Percentiles rank a stretch among this genome's conserved stretches.
phyloP scores from a whole-genome alignment of 2,113 vertebrate species.

The Percina caprodes region DNA sequence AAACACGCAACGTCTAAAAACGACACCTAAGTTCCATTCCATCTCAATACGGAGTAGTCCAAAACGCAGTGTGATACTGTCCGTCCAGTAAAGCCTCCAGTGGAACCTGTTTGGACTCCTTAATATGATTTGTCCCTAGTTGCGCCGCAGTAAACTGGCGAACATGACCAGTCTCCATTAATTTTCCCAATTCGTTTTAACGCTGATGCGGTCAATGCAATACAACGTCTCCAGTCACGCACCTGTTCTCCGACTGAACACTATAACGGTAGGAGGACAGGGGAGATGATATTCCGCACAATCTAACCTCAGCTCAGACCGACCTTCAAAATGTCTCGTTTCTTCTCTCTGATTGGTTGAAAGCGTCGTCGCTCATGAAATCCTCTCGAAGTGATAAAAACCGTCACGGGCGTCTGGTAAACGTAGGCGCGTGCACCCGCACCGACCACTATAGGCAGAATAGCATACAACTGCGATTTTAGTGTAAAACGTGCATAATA shows the following conservation, averaged over 20 bases:
- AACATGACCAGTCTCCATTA: background rate
- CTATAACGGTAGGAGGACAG: constrained; percentile 37
- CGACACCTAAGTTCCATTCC: constrained; percentile 57
- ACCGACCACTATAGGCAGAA: background rate
- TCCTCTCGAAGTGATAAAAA: constrained; percentile 19
- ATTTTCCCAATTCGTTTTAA: background rate
- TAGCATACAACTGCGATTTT: background rate
- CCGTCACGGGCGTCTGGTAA: constrained; percentile 57
- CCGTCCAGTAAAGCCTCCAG: constrained; percentile 44
- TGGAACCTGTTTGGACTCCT: constrained; percentile 64
- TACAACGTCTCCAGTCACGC: background rate
- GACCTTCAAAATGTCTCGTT: constrained; percentile 24
- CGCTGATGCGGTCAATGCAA: background rate
- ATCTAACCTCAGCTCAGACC: constrained; percentile 70
- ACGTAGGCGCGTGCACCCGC: constrained; percentile 47
- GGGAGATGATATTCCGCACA: constrained; percentile 52
- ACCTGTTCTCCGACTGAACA: constrained; percentile 60
- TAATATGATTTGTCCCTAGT: constrained; percentile 4
- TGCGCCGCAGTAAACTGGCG: constrained; percentile 48
- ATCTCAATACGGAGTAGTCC: constrained; percentile 37
- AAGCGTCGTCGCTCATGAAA: constrained; percentile 68
- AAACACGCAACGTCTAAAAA: constrained; percentile 10
- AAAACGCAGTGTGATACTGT: constrained; percentile 21
- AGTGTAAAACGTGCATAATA: background rate
- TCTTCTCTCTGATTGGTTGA: constrained; percentile 76